phyloP scores from a whole-genome alignment of 2,888 invertebrate genomes.

The Dynastes grantii region DNA sequence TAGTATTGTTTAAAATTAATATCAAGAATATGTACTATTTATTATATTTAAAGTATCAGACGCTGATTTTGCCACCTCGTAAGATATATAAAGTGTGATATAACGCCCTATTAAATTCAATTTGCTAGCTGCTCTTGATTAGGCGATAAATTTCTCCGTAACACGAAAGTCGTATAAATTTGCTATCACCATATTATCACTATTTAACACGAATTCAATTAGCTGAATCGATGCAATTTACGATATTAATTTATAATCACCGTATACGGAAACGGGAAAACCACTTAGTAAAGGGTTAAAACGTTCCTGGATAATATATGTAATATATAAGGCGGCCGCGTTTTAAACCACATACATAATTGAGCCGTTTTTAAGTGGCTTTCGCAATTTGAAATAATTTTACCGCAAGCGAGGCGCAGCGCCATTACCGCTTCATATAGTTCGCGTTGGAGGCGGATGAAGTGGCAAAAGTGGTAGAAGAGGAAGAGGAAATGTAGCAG shows the following conservation, averaged over 20 bases:
- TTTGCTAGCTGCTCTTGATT: no score
- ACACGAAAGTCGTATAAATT: not conserved
- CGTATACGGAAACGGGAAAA: not conserved
- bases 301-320: not conserved
- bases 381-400: conserved; percentile 26
- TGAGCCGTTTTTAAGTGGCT: conserved; percentile 31
- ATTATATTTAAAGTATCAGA: no score
- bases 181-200: not conserved
- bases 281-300: no score
- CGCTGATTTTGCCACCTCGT: no score
- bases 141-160: no score
- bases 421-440: not conserved
- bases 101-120: no score
- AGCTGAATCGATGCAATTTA: conserved; percentile 7
- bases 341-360: conserved; percentile 15
- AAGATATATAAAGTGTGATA: no score
- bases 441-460: conserved; percentile 4
- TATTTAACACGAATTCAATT: not conserved
- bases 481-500: not conserved
- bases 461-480: conserved; percentile 9
- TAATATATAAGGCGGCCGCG: not conserved
- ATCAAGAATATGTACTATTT: no score
- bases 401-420: not conserved
- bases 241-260: conserved; percentile 1
- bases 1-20: no score